Evolutionary conservation across 2,113 vertebrate genomes (phyloP), one percentile per base, ranked within the genome.

Genomic region (Hirundichthys speculiger): DNA sequence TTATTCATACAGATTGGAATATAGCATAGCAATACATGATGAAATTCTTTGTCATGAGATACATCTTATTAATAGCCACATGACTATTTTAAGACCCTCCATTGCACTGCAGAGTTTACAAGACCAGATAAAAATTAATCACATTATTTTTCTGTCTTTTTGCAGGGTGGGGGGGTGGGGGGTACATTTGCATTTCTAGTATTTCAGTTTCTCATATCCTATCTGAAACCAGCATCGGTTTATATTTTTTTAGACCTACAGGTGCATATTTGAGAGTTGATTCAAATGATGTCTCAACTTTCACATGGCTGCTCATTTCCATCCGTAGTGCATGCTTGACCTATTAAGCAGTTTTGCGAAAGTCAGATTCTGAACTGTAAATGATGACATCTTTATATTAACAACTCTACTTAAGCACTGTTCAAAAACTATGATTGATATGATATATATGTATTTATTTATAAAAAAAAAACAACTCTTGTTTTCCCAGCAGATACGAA

Each of bases 401-500:
- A 46, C 16, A 42, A 8, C 3, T 67, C 16, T 18, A 14, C n/a
- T n/a, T 48, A 22, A 18, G 47, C 1, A 1, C 13, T 38, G 13
- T 58, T 49, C 11, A 40, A 14, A 4, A 38, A 16, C 25, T 5
- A 16, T 27, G 2, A 19, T 10, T 13, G 6, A 30, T n/a, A n/a
- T n/a, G n/a, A n/a, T n/a, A n/a, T n/a, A n/a, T n/a, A n/a, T n/a
- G 25, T 14, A 45, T 7, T 57, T 39, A 50, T 56, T 3, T 52
- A 38, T 55, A 56, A 61, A n/a, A n/a, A n/a, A n/a, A n/a, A n/a
- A n/a, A n/a, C n/a, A n/a, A 45, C 5, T 1, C 38, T 0, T 65
- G 22, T 74, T 14, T 82, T 77, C 85, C 77, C 85, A 88, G 64
- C 94, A 99, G 97, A 97, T 99, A 91, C 93, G 90, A 92, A 97